These are phyloP conservation scores for Sardina pilchardus DNA, from an alignment of 2,113 vertebrate species.

Conservation along the genomic window DNA sequence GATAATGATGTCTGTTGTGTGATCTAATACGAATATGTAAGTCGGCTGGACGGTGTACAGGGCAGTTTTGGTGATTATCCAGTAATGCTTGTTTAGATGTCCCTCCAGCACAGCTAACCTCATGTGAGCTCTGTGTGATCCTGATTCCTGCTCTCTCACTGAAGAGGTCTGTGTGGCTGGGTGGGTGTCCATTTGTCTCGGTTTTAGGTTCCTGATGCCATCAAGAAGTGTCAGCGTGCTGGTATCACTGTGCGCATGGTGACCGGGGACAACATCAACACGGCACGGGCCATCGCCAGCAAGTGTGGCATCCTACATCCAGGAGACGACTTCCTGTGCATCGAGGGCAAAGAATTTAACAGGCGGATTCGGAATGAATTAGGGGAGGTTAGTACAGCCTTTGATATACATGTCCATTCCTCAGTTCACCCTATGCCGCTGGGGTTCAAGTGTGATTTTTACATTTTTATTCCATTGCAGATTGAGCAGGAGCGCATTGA, in stretches of 20 bases:
- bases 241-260: conserved; percentile 99
- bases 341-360: conserved; percentile 98
- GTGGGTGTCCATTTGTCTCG: neutral
- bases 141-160: neutral
- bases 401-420: neutral
- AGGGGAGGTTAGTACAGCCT: conserved; percentile 80
- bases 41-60: neutral
- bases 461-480: conserved; percentile 70
- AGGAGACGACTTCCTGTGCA: conserved; percentile 93
- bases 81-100: neutral
- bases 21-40: neutral
- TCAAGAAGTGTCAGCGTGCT: conserved; percentile 91
- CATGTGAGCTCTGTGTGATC: neutral
- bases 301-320: conserved; percentile 94
- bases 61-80: neutral
- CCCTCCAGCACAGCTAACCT: neutral
- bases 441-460: neutral
- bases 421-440: neutral
- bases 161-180: neutral
- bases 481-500: conserved; percentile 96
- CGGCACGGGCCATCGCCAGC: conserved; percentile 90
- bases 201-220: conserved; percentile 91
- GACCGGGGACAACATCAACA: conserved; percentile 98
- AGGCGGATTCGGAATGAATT: conserved; percentile 89
- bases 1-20: neutral